Base-by-base conservation (phyloP, 2,888 invertebrate species). In the Harpalus rufipes region DNA sequence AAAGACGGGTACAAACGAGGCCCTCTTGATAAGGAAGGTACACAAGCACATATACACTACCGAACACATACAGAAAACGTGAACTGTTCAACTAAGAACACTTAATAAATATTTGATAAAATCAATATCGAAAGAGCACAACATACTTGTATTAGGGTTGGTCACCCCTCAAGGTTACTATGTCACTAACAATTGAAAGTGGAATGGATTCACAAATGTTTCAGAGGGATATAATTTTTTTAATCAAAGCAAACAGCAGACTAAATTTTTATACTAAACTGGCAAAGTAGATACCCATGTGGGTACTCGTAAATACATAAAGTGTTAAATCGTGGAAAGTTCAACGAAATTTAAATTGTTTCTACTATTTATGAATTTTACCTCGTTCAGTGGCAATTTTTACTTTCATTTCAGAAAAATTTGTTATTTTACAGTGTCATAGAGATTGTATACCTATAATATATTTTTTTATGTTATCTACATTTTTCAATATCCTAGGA, bases 51-150 rank as follows among this genome's bases (percentile, higher is more conserved):
- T 7, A 72, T 10, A 32, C 72, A 72, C 39, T 8, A n/a, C 72
- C 21, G 21, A 21, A 32, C 32, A 32, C 32, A 32, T 32, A 32
- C 5, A 32, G 32, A 5, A 32, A 61, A 61, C 44, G 44, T 51
- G 44, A 51, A 51, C 44, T 8, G 12, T 51, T 51, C 44, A 0
- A 51, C 63, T 61, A 61, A 25, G 21, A 41, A 41, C n/a, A 39
- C 72, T 41, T 44, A 44, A 44, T 72, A 72, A 72, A 72, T 72
- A 72, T 44, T 72, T 72, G 41, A 72, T 72, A 72, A 72, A 72
- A 72, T 72, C 72, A 72, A 72, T 72, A 72, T 14, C 10, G 41
- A 10, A 12, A 12, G 63, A 32, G 63, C 21, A 25, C 18, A 51
- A 63, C 25, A 10, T 21, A 25, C 16, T 8, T 18, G 63, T 63